Conservation (phyloP, 2,797 vertebrate genomes). For the Dendrocincla tyrannina region DNA sequence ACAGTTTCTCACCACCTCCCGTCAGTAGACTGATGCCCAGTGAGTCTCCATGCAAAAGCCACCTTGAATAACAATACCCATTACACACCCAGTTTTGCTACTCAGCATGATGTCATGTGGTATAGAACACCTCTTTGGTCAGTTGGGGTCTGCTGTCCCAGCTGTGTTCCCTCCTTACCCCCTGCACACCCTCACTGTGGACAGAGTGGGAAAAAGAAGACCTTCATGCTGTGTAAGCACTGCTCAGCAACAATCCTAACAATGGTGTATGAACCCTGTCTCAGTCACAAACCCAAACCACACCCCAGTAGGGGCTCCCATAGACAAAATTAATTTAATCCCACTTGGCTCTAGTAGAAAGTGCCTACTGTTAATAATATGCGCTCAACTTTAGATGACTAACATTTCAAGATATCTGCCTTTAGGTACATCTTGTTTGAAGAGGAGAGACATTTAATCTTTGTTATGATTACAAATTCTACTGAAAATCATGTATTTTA, state of each 20-base stretch:
- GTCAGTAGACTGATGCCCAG: not conserved
- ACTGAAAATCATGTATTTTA: not conserved
- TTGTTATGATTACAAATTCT: not conserved
- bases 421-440: not conserved
- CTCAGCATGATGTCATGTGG: not conserved
- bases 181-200: too few species aligned
- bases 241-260: not conserved
- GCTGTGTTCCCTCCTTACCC: not conserved
- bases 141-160: not conserved
- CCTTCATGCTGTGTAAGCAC: not conserved
- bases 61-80: not conserved
- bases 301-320: rapidly evolving
- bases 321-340: not conserved
- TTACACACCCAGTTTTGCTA: not conserved
- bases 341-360: not conserved
- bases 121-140: not conserved
- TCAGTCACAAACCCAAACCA: not conserved
- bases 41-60: not conserved
- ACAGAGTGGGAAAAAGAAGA: not conserved
- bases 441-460: not conserved
- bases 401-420: not conserved
- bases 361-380: not conserved
- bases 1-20: not conserved
- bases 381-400: not conserved
- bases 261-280: not conserved